phyloP scores from a whole-genome alignment of 2,113 vertebrate species.

The Anoura caudifer region DNA sequence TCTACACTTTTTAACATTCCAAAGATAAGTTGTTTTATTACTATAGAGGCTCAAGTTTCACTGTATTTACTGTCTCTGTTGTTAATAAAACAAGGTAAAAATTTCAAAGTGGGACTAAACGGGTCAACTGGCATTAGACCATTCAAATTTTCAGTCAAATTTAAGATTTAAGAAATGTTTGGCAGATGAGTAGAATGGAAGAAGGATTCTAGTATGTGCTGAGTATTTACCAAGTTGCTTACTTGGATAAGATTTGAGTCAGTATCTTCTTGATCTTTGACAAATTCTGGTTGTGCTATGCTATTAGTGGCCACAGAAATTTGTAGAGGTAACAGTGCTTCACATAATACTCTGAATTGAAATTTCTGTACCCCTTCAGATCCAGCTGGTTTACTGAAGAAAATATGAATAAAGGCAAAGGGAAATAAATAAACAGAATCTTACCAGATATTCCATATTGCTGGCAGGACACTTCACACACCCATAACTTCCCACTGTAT shows the following conservation, averaged over 20 bases:
- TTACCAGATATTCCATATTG: constrained; percentile 93
- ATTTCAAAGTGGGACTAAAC: background rate
- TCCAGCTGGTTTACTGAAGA: background rate
- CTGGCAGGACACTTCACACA: constrained; percentile 92
- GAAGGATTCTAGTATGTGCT: background rate
- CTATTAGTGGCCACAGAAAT: background rate
- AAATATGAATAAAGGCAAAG: background rate
- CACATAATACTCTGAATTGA: background rate
- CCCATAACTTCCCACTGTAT: constrained; percentile 96
- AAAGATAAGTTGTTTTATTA: background rate
- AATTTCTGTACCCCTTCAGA: background rate
- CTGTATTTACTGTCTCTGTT: background rate
- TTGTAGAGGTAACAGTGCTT: background rate
- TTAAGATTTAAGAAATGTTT: background rate
- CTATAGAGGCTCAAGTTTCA: background rate
- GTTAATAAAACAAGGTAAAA: constrained; percentile 12
- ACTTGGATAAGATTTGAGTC: background rate
- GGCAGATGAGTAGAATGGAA: background rate
- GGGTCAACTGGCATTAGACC: background rate
- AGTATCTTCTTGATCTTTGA: background rate
- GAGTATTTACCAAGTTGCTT: background rate
- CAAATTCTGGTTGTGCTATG: background rate
- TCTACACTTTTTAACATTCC: background rate
- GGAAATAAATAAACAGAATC: background rate
- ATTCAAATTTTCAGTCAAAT: constrained; percentile 19